Conservation (phyloP, 2,797 vertebrate species). For the Enteromius argenteus region DNA sequence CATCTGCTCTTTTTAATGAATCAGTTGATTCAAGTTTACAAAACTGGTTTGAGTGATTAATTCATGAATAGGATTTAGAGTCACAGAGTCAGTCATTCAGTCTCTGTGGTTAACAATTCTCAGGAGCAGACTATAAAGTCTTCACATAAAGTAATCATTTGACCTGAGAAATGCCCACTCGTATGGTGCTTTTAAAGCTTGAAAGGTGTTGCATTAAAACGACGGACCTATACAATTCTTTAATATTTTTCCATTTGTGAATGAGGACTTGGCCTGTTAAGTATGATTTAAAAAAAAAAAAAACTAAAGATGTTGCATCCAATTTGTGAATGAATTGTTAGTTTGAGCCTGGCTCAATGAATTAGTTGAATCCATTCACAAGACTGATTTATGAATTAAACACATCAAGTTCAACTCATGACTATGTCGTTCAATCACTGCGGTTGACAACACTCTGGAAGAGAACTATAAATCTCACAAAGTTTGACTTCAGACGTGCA, state of each 20-base stretch:
- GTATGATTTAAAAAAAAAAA: background rate
- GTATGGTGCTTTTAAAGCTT: background rate
- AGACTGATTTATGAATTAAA: background rate
- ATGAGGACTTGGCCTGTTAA: background rate
- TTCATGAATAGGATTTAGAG: background rate
- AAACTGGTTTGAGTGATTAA: background rate
- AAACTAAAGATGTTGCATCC: background rate
- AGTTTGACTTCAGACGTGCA: background rate
- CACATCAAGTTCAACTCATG: background rate
- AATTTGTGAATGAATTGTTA: background rate
- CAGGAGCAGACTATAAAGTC: background rate
- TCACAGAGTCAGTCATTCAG: background rate
- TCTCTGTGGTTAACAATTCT: conserved; percentile 6
- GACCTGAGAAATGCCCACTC: background rate
- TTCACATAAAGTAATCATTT: background rate
- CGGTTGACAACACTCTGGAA: background rate
- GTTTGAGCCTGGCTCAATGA: background rate
- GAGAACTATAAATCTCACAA: background rate
- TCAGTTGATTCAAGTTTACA: background rate
- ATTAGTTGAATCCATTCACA: background rate
- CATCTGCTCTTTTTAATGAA: background rate
- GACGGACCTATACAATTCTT: background rate
- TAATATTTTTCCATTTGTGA: background rate
- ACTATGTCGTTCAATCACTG: background rate
- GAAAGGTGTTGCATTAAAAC: background rate